A percentile compares a stretch with the other conserved stretches of the same genome.
phyloP scores from a whole-genome alignment of 2,888 invertebrate genomes.

The Lasioglossum lativentre region DNA sequence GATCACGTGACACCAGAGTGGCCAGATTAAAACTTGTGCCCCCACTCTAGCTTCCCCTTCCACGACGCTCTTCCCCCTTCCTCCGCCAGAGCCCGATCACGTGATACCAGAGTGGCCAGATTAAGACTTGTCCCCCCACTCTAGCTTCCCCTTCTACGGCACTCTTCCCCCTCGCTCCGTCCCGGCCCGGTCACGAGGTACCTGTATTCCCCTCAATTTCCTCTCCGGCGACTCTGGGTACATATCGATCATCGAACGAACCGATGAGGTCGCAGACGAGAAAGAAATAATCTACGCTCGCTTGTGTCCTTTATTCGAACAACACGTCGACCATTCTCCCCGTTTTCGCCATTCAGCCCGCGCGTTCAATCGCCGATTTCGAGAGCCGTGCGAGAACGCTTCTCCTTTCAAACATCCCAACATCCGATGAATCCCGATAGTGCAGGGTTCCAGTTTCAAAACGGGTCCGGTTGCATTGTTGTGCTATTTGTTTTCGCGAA shows the following conservation, averaged over 20 bases:
- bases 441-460: background rate
- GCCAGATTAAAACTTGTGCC: too few relatives aligned
- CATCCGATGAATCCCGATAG: background rate
- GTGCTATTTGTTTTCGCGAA: background rate
- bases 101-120: too few relatives aligned
- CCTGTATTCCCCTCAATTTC: too few relatives aligned
- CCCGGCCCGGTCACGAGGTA: too few relatives aligned
- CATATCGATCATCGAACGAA: slow-evolving; percentile 17
- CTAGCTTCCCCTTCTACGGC: too few relatives aligned
- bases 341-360: background rate
- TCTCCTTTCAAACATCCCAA: background rate
- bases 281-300: background rate
- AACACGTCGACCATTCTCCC: slow-evolving; percentile 1
- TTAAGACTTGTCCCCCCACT: too few relatives aligned
- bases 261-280: background rate
- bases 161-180: too few relatives aligned
- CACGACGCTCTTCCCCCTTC: too few relatives aligned
- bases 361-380: slow-evolving; percentile 3
- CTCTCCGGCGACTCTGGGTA: too few relatives aligned
- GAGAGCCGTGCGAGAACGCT: background rate
- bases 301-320: slow-evolving; percentile 14
- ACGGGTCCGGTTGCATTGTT: background rate
- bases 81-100: too few relatives aligned
- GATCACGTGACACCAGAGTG: too few relatives aligned
- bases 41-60: too few relatives aligned